Evolutionary conservation across 2,888 invertebrate genomes (phyloP).

Genomic region (Pristionchus exspectatus): DNA sequence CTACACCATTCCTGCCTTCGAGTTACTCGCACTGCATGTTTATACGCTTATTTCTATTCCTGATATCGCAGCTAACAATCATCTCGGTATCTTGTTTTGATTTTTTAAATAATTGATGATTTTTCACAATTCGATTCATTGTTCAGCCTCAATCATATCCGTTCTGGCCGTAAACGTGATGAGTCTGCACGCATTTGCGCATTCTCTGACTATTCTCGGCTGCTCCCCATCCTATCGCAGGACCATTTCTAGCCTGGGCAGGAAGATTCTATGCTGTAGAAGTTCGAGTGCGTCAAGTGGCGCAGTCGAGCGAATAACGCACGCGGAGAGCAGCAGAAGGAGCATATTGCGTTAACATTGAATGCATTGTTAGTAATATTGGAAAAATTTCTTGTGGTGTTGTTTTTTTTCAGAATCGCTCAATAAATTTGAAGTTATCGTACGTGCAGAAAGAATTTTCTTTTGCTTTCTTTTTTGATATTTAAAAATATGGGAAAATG

Average conservation of each 20-base stretch:
- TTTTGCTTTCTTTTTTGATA: too few species aligned
- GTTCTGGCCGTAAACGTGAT: not conserved
- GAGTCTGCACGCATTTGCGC: not conserved
- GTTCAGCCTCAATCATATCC: not conserved
- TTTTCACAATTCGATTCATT: too few species aligned
- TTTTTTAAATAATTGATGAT: not conserved
- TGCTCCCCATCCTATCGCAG: not conserved
- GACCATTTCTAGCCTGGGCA: not conserved
- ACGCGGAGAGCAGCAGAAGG: not conserved
- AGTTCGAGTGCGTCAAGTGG: not conserved
- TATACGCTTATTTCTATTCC: not conserved
- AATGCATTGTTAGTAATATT: too few species aligned
- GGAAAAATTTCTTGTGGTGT: too few species aligned
- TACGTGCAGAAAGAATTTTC: too few species aligned
- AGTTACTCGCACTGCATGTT: not conserved
- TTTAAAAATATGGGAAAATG: too few species aligned
- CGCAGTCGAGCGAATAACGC: not conserved
- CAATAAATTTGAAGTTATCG: too few species aligned
- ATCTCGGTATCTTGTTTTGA: not conserved
- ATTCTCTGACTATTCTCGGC: not conserved
- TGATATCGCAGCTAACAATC: not conserved
- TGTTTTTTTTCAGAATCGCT: too few species aligned
- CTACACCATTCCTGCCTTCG: not conserved
- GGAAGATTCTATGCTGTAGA: not conserved
- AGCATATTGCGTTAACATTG: not conserved